Base-by-base conservation (phyloP, 2,797 vertebrate species). In the Ctenopoma multispine region DNA sequence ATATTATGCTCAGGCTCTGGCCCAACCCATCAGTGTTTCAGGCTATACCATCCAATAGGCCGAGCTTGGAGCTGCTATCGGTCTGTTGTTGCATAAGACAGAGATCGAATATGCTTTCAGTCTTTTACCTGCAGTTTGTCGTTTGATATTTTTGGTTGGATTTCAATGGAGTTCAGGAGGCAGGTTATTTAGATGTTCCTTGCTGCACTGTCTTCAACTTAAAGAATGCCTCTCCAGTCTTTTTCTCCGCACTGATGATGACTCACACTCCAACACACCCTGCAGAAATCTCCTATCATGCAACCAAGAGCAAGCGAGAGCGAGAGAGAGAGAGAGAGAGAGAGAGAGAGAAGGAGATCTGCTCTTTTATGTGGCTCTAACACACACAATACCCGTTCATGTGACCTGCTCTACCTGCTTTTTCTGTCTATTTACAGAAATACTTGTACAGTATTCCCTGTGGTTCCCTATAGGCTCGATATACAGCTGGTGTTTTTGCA, bases 211-310 rank as follows among this genome's bases (percentile, higher is more conserved):
- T 75, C 83, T 87, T 80, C 57, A 63, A 91, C 85, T 90, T 93
- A 91, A 92, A 90, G 90, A 90, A 92, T 88, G 80, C 86, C 89
- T 89, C 90, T 84, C 82, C 79, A 83, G 67, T 74, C 83, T 85
- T 80, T 85, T 78, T 78, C 82, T 85, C 87, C 87, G 91, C 91
- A 87, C 86, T 82, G 89, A 80, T 80, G 91, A 93, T 94, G 93
- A 95, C 93, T 95, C 93, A 94, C 88, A 92, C 89, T 88, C 84
- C 71, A 91, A 89, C 90, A 92, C 91, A 87, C 87, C 92, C 90
- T 92, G 90, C 90, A 91, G 90, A 92, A 90, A 90, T 85, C 83
- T 86, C 78, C 80, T 84, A 83, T 86, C 73, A 80, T 87, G 83
- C 76, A 83, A 74, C 79, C 72, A n/a, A 84, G 77, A 89, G 78